These are phyloP conservation scores for Hippoglossus hippoglossus DNA, from an alignment of 2,797 vertebrate genomes.

Conservation along the genomic window DNA sequence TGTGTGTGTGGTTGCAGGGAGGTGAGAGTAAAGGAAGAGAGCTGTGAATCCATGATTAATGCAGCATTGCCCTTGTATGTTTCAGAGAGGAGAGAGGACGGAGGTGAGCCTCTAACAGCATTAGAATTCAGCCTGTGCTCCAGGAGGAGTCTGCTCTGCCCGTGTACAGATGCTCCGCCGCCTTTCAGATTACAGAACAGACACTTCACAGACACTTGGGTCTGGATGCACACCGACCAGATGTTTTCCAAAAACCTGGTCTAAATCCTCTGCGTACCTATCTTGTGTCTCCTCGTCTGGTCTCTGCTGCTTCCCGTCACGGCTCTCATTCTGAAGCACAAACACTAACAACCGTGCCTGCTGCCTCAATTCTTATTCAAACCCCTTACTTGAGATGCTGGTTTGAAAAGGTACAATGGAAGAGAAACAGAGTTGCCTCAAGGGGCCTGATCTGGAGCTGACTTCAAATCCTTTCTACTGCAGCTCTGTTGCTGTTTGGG, in stretches of 20 bases:
- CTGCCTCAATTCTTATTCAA: neutral
- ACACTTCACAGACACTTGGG: constrained; percentile 61
- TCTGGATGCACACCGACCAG: constrained; percentile 58
- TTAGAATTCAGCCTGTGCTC: constrained; percentile 81
- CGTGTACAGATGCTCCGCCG: constrained; percentile 68
- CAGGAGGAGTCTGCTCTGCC: constrained; percentile 68
- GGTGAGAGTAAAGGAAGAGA: constrained; percentile 59
- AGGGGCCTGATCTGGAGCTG: neutral
- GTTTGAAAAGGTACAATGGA: constrained; percentile 4
- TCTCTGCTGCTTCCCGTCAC: constrained; percentile 1
- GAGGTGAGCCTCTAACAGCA: constrained; percentile 71
- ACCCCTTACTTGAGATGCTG: neutral
- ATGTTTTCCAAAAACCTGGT: constrained; percentile 47
- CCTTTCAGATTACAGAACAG: constrained; percentile 68
- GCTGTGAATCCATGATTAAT: constrained; percentile 81
- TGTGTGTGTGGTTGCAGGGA: constrained; percentile 39
- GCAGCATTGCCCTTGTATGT: constrained; percentile 85
- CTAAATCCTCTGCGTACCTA: constrained; percentile 10
- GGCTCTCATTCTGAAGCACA: constrained; percentile 5
- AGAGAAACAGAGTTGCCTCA: constrained; percentile 15
- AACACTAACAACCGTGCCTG: constrained; percentile 6
- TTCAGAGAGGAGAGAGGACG: constrained; percentile 69
- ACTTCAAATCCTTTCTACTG: constrained; percentile 36
- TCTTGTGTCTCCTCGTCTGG: neutral
- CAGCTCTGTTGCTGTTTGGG: constrained; percentile 37